Evolutionary conservation across 2,797 vertebrate genomes (phyloP).

Genomic region (Distichodus sexfasciatus): DNA sequence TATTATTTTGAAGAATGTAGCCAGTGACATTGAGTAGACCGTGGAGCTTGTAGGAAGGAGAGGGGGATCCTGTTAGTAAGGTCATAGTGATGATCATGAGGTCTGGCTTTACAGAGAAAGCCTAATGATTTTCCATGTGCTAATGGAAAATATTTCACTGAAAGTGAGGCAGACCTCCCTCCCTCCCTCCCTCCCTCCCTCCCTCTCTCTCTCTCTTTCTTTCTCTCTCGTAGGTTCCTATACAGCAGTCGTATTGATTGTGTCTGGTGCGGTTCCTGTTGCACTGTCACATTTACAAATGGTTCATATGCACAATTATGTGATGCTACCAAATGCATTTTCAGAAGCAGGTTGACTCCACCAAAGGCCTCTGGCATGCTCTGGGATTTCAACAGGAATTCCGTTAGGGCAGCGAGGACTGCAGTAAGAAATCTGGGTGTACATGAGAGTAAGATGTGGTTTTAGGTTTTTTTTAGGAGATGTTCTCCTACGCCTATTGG

Average conservation of each 20-base stretch:
- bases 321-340: constrained; percentile 1
- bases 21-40: constrained; percentile 36
- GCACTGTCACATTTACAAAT: constrained; percentile 17
- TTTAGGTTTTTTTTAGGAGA: background rate
- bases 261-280: constrained; percentile 39
- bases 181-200: background rate
- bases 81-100: constrained; percentile 4
- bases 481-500: background rate
- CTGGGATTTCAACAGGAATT: background rate
- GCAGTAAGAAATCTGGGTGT: background rate
- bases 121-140: constrained; percentile 44
- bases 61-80: constrained; percentile 13
- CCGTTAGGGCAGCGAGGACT: background rate
- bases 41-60: background rate
- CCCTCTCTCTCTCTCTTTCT: constrained; percentile 18
- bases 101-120: constrained; percentile 45
- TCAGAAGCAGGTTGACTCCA: background rate
- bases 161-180: background rate
- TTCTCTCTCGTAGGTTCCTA: constrained; percentile 38
- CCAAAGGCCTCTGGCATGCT: constrained; percentile 29
- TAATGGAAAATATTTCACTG: constrained; percentile 43
- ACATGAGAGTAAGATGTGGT: no score
- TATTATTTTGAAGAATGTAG: constrained; percentile 64
- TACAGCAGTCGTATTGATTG: constrained; percentile 59
- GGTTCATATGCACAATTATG: background rate